Conservation (phyloP, 1,140 invertebrate species). For the Venustaconcha ellipsiformis region DNA sequence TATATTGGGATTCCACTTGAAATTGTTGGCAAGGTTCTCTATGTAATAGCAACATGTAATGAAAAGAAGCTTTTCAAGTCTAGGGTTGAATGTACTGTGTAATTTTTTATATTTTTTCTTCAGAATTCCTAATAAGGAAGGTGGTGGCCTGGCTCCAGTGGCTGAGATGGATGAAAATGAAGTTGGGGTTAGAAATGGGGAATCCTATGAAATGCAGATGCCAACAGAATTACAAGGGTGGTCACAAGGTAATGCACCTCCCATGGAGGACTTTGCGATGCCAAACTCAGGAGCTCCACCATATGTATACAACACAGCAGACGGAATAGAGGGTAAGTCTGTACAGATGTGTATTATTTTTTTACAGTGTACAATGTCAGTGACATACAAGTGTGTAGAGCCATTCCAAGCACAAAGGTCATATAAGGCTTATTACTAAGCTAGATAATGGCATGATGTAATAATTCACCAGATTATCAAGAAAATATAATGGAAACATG, state of each 20-base stretch:
- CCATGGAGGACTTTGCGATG: conserved; percentile 2
- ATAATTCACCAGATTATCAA: too few species aligned
- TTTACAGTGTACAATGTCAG: too few species aligned
- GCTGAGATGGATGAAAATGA: conserved; percentile 34
- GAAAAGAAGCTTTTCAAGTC: too few species aligned
- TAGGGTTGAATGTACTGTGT: not conserved
- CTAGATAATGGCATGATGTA: too few species aligned
- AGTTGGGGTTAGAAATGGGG: conserved; percentile 8
- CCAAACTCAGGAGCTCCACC: conserved; percentile 1
- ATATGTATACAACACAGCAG: not conserved
- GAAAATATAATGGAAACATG: too few species aligned
- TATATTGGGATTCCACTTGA: too few species aligned
- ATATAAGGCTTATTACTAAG: too few species aligned
- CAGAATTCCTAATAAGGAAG: conserved; percentile 41
- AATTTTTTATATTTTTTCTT: conserved; percentile 13
- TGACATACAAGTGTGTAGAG: too few species aligned
- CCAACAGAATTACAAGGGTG: not conserved
- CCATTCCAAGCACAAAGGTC: too few species aligned
- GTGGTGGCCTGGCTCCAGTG: conserved; percentile 39
- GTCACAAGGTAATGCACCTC: conserved; percentile 1
- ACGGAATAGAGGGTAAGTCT: conserved; percentile 28
- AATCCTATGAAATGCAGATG: not conserved
- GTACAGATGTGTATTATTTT: not conserved
- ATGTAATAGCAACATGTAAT: too few species aligned
- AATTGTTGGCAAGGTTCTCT: too few species aligned